Conservation (phyloP, 2,888 invertebrate genomes). For the Platycnemis pennipes region DNA sequence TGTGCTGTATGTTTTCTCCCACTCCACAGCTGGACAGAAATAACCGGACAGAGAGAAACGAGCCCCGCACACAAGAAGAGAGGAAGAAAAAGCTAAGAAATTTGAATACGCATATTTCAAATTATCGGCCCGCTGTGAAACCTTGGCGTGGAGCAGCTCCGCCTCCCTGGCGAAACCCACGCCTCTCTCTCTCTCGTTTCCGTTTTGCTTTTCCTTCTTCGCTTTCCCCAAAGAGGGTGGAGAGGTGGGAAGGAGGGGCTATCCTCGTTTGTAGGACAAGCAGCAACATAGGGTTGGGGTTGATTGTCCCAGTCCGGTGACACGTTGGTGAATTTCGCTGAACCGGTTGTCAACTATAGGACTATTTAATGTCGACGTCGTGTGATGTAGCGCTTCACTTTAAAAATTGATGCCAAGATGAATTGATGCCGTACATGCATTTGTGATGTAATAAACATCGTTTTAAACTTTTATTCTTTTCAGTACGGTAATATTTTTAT, state of each 20-base stretch:
- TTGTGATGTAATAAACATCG: too few relatives aligned
- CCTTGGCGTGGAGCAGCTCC: background rate
- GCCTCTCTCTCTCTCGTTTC: background rate
- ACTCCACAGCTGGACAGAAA: background rate
- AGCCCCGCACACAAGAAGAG: background rate
- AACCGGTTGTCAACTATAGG: too few relatives aligned
- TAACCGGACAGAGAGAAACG: background rate
- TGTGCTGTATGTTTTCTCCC: background rate
- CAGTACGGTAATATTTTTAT: too few relatives aligned
- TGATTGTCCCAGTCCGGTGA: background rate
- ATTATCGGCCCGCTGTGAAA: conserved; percentile 12
- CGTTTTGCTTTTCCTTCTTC: background rate
- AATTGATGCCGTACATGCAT: too few relatives aligned
- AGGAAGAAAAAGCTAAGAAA: background rate
- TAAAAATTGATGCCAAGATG: too few relatives aligned
- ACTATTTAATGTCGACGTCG: too few relatives aligned
- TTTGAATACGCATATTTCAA: background rate
- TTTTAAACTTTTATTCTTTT: too few relatives aligned
- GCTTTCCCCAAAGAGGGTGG: background rate
- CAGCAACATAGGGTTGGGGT: background rate
- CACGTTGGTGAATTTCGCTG: too few relatives aligned
- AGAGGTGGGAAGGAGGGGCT: background rate
- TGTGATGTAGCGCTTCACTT: too few relatives aligned
- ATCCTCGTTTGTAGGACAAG: too few relatives aligned
- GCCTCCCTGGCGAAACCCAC: background rate